Percentiles rank a stretch among this genome's conserved stretches.
phyloP scores from a whole-genome alignment of 2,888 invertebrate species.

The Darwinula stevensoni region DNA sequence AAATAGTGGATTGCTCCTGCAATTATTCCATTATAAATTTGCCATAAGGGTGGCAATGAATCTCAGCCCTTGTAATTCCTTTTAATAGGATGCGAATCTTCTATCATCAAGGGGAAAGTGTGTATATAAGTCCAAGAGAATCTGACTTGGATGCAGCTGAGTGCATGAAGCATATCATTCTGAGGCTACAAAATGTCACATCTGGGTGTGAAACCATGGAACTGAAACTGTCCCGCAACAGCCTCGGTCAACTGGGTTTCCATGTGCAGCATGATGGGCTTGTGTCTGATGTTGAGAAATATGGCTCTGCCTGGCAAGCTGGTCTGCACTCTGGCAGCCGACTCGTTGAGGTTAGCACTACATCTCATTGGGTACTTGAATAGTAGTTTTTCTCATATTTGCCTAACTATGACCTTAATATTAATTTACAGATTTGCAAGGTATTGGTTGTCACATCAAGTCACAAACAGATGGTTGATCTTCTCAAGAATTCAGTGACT shows the following conservation, averaged over 20 bases:
- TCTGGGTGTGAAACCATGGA: constrained; percentile 43
- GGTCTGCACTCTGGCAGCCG: constrained; percentile 69
- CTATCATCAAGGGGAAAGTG: constrained; percentile 78
- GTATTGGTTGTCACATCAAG: constrained; percentile 61
- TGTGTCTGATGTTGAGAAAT: constrained; percentile 53
- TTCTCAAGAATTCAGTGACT: constrained; percentile 57
- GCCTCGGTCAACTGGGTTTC: constrained; percentile 47
- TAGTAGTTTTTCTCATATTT: no score
- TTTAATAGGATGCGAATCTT: constrained; percentile 37
- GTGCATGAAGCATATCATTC: no score
- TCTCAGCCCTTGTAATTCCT: no score
- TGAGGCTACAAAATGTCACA: not conserved
- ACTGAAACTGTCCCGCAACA: constrained; percentile 44
- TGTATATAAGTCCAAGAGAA: constrained; percentile 17
- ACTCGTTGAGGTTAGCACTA: constrained; percentile 61
- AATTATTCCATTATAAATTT: no score
- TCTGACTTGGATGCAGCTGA: no score
- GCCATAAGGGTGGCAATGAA: no score
- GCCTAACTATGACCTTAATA: no score
- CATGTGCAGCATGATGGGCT: constrained; percentile 68
- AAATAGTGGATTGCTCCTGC: no score
- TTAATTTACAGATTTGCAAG: no score
- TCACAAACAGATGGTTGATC: constrained; percentile 73
- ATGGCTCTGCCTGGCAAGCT: constrained; percentile 25
- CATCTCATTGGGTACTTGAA: no score